Evolutionary conservation across 2,888 invertebrate genomes (phyloP), one percentile per base, ranked within the genome.

Genomic region (Brenthis ino): DNA sequence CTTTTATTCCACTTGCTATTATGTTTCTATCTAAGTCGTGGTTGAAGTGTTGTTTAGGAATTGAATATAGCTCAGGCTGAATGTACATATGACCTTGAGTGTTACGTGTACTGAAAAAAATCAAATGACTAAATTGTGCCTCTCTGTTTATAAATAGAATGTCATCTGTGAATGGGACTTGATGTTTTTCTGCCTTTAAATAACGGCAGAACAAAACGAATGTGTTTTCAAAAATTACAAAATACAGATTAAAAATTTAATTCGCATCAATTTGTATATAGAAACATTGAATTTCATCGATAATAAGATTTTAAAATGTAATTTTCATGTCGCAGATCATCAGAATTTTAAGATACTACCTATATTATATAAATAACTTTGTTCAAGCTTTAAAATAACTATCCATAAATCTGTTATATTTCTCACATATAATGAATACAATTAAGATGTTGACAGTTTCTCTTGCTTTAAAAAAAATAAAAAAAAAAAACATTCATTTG

Each of bases 1-100:
- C 50, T 66, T 58, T 55, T 64, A 48, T 68, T 54, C 20, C 37
- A 55, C 66, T 66, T 67, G 58, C 57, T 58, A 66, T 69, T 64
- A 50, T 54, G 24, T 57, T 16, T 33, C 51, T 66, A 13, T 63
- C 43, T 51, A 5, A 51, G 28, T 57, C 33, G 16, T 16, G 16
- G 33, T 37, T 51, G 4, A 56, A 33, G 61, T 67, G 63, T 63
- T 50, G 50, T 51, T 51, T 50, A 43, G 28, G n/a, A 54, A 57
- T 66, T 16, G 50, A 67, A 65, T n/a, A 16, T 20, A 58, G 66
- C 37, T 43, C 37, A 11, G 11, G 37, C 8, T 51, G 66, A 67
- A 57, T 55, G 64, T 58, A 57, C 57, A 37, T 48, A 66, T 58
- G 58, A 64, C 57, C 57, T 67, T 64, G 57, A 58, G 37, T 66